phyloP scores from a whole-genome alignment of 2,797 vertebrate species.

The Oreonectes daqikongensis region DNA sequence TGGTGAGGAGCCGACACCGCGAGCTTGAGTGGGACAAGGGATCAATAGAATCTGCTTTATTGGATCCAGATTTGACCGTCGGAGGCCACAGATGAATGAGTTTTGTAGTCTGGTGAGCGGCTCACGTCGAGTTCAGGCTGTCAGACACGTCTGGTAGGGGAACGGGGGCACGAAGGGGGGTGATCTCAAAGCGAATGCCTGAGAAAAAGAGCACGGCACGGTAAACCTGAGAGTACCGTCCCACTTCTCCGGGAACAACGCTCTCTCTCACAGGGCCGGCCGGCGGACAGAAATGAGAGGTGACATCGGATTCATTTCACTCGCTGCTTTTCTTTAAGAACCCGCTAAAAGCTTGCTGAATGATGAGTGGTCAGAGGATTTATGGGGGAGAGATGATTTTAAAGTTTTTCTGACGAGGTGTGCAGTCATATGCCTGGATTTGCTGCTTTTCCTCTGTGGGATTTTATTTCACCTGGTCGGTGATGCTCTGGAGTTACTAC shows the following conservation, averaged over 20 bases:
- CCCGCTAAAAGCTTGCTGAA: conserved; percentile 76
- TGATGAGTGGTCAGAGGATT: conserved; percentile 78
- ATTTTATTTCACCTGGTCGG: conserved; percentile 59
- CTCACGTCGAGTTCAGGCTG: conserved; percentile 82
- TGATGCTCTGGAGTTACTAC: conserved; percentile 49
- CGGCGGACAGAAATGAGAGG: conserved; percentile 78
- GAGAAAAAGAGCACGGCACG: conserved; percentile 75
- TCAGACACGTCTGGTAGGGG: conserved; percentile 81
- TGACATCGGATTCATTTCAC: conserved; percentile 84
- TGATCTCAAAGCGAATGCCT: conserved; percentile 78
- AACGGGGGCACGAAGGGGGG: conserved; percentile 64
- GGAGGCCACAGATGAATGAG: conserved; percentile 85
- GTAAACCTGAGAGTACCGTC: conserved; percentile 78
- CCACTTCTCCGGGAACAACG: conserved; percentile 74
- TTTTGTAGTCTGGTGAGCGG: conserved; percentile 84
- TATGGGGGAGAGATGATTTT: conserved; percentile 72
- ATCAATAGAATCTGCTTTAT: conserved; percentile 80
- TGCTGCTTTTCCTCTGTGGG: conserved; percentile 55
- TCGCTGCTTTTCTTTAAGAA: conserved; percentile 74
- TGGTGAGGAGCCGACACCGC: conserved; percentile 58
- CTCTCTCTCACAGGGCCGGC: conserved; percentile 75
- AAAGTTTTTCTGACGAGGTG: conserved; percentile 59
- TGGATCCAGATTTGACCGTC: conserved; percentile 85
- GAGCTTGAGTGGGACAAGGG: conserved; percentile 62
- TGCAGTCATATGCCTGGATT: conserved; percentile 62